These are phyloP conservation scores for Pandion haliaetus DNA, from an alignment of 2,113 vertebrate genomes.

Conservation along the genomic window DNA sequence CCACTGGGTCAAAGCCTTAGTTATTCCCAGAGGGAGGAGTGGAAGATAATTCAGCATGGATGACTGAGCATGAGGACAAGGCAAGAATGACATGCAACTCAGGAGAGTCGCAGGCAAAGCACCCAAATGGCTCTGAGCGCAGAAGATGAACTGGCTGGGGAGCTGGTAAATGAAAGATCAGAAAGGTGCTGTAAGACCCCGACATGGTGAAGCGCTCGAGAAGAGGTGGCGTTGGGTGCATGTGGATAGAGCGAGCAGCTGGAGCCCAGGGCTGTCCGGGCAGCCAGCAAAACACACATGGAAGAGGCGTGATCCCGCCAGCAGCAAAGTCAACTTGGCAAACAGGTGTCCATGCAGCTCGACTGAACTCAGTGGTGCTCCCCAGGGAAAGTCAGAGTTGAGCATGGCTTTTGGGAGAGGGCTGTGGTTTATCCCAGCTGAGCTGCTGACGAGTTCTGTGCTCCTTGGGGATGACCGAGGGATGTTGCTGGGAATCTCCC, in stretches of 20 bases:
- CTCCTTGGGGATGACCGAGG: background rate
- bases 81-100: background rate
- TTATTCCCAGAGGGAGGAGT: conserved; percentile 11
- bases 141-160: background rate
- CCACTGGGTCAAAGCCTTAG: conserved; percentile 11
- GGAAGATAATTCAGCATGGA: background rate
- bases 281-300: rapidly evolving
- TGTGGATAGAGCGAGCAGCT: rapidly evolving
- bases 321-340: background rate
- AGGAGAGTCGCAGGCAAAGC: background rate
- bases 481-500: rapidly evolving
- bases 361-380: rapidly evolving
- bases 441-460: background rate
- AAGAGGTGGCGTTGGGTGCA: background rate
- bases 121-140: background rate
- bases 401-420: background rate
- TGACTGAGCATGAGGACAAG: background rate
- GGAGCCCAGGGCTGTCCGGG: rapidly evolving
- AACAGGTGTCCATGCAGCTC: background rate
- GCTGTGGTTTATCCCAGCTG: background rate
- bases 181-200: background rate
- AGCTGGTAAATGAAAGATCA: background rate
- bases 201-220: rapidly evolving
- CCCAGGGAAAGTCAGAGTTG: background rate
- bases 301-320: background rate